A percentile compares a stretch with the other conserved stretches of the same genome.
phyloP scores from a whole-genome alignment of 2,888 invertebrate species.

The Aphodius sticticus region DNA sequence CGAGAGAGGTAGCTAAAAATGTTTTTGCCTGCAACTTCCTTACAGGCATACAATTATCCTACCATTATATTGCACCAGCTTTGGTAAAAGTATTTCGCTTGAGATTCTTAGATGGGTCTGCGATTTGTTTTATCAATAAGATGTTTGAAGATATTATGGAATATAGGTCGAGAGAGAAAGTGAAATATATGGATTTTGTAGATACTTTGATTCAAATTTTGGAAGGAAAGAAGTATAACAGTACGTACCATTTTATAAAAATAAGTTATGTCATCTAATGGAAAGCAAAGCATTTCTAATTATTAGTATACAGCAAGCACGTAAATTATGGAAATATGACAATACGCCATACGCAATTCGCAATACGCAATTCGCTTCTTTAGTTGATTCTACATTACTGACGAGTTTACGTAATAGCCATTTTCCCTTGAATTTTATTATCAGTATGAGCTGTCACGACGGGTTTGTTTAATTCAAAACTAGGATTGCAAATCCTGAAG shows the following conservation, averaged over 20 bases:
- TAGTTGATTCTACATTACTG: too few species aligned
- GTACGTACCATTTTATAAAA: slow-evolving; percentile 39
- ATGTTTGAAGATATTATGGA: neutral
- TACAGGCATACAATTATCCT: neutral
- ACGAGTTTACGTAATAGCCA: too few species aligned
- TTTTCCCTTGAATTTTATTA: too few species aligned
- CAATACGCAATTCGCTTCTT: too few species aligned
- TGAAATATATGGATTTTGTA: neutral
- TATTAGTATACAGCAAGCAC: too few species aligned
- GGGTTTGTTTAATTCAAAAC: too few species aligned
- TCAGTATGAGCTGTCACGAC: too few species aligned
- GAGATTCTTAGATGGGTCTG: neutral
- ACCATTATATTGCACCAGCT: neutral
- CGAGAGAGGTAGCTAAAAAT: slow-evolving; percentile 50
- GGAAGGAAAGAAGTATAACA: neutral
- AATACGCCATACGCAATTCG: too few species aligned
- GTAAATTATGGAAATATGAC: too few species aligned
- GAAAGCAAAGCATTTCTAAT: neutral
- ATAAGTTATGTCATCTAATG: slow-evolving; percentile 28
- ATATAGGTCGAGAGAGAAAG: neutral
- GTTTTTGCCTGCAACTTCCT: slow-evolving; percentile 46
- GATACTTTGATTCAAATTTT: neutral
- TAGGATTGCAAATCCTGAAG: too few species aligned
- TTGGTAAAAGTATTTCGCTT: neutral
- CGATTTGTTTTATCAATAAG: neutral